Base-by-base conservation (phyloP, 2,888 invertebrate species). In the Neoascia interrupta region DNA sequence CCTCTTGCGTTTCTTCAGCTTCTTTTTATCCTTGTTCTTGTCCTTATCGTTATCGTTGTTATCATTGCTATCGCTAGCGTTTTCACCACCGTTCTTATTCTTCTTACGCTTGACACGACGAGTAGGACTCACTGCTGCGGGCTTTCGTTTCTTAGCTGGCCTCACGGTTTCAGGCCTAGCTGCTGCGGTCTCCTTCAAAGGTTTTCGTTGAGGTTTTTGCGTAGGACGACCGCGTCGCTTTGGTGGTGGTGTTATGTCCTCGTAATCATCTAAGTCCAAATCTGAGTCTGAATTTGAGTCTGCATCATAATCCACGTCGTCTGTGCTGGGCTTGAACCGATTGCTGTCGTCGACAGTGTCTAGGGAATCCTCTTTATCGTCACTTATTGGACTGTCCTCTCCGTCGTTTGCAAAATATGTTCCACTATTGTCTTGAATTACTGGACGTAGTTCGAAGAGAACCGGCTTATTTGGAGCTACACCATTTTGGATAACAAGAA, bases 371-470 rank as follows among this genome's bases (percentile, higher is more conserved):
- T 34, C 16, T 10, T 28, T 19, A 1, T 28, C 31, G 5, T n/a
- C 31, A 16, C 34, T 11, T n/a, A n/a, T n/a, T 5, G 45, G 13
- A 5, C 26, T 4, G 2, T 26, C 18, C 1, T 18, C 37, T 8
- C 47, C 60, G 2, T 15, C 19, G 10, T 36, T 37, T 53, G 51
- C 6, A 8, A 58, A 31, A 19, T 53, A 63, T 4, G 13, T 13
- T 5, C 36, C 39, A 0, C 10, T 21, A 1, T 18, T 2, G 5
- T 31, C 60, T 8, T 19, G 8, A 0, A 0, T n/a, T 6, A 54
- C 39, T 41, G 72, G 76, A 31, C 60, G 64, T 10, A 76, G 16
- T 21, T 72, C 72, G n/a, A 66, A 76, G 6, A 76, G 13, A 10
- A 72, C 1, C 2, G 53, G 72, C 6, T 10, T 8, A n/a, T 16